Base-by-base conservation (phyloP, 1,140 invertebrate species). In the Diprion similis region DNA sequence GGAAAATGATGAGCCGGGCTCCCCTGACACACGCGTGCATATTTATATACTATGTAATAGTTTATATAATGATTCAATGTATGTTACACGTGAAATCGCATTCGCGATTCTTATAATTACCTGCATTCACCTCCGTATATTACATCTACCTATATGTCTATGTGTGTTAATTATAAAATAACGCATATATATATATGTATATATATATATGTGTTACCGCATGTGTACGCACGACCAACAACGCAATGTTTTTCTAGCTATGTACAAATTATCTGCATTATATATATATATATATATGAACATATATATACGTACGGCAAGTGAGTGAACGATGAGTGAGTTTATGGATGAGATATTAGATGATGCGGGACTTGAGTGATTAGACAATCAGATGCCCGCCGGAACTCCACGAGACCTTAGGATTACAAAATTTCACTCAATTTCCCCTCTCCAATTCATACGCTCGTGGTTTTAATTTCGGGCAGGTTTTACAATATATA, bases 401-500 rank as follows among this genome's bases (percentile, higher is more conserved):
- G 51, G 51, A 59, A 59, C 51, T 59, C 9, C 51, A 59, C 51
- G 51, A 6, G 51, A 59, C 51, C 51, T 17, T 8, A 59, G 9
- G n/a, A 51, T 59, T 59, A 59, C 0, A 15, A 59, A 59, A 59
- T 59, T 59, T 59, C 6, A 59, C 0, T 59, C 1, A 37, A 37
- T 37, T 37, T 59, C 51, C 51, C 6, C 51, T 59, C 51, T 59
- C 51, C 3, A 59, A 59, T 59, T 59, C 51, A 9, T 17, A 8
- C 51, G 4, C 51, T 59, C 51, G 51, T 59, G 6, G 6, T 59
- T 59, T 9, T 59, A 4, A 59, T 59, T 37, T 37, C 24, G 24
- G 6, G 24, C 24, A 37, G 24, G 6, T 37, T 37, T 37, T 37
- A 37, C 24, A 77, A 24, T 76, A 75, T 78, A 78, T 10, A 76